Base-by-base conservation (phyloP, 2,888 invertebrate genomes). In the Gymnosoma rotundatum region DNA sequence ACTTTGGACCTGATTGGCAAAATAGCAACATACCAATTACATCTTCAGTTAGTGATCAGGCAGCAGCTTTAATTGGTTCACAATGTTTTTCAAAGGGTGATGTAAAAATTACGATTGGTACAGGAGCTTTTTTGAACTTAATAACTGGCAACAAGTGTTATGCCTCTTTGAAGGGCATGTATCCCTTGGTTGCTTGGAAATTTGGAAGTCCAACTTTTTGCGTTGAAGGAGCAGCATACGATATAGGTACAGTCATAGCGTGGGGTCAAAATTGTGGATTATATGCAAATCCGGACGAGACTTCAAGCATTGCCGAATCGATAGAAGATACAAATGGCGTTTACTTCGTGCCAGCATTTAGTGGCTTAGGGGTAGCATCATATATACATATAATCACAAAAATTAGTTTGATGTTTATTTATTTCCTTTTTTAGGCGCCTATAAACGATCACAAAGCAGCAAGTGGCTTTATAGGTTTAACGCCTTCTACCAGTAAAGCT, bases 161-260 rank as follows among this genome's bases (percentile, higher is more conserved):
- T 89, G 96, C 97, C 0, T 97, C 97, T 63, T 93, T 96, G 6
- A 94, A 95, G 72, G 98, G 98, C 0, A 93, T 98, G 50, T 98
- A 98, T 92, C 99, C 99, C 0, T 92, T 99, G 32, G 96, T 99
- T 48, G 98, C 96, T 0, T 99, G 99, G 98, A 90, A 90, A 83
- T 88, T 91, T 9, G 50, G 74, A 32, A 61, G 70, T 0, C 93
- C 95, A 48, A 88, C 94, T n/a, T 98, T 95, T 91, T 93, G 97
- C 50, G 96, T 96, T 0, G 99, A 99, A 92, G 98, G 97, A 0
- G 94, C 96, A 0, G 96, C 97, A 10, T 95, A 96, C 87, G 98
- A 99, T 90, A 97, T 97, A 0, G 98, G 98, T 0, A 95, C 96
- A 2, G 94, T 97, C 9, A 95, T 99, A 8, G 95, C 95, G 83